Conservation (phyloP, 2,888 invertebrate genomes). For the Sinodicranocentrus sp. region DNA sequence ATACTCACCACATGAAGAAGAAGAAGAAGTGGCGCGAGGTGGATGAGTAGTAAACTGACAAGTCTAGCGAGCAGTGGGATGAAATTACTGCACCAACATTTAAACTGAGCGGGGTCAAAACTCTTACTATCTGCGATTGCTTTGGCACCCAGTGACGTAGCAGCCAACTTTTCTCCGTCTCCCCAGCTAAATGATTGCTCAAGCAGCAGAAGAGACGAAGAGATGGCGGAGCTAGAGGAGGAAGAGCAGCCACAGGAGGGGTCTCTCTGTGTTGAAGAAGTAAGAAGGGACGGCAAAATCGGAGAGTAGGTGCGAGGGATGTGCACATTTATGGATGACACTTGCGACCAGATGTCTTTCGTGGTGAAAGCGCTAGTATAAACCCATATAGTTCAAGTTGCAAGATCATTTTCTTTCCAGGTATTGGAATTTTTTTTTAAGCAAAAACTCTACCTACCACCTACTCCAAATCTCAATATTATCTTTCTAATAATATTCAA, state of each 20-base stretch:
- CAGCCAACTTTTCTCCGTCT: slow-evolving; percentile 45
- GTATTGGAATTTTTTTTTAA: slow-evolving; percentile 22
- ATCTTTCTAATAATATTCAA: too few species aligned
- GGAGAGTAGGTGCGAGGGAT: slow-evolving; percentile 65
- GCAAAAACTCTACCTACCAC: neutral
- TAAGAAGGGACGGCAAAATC: slow-evolving; percentile 52
- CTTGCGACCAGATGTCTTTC: slow-evolving; percentile 62
- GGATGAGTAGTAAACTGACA: slow-evolving; percentile 19
- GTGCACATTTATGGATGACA: slow-evolving; percentile 61
- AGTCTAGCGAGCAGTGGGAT: slow-evolving; percentile 33
- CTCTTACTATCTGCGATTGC: slow-evolving; percentile 15
- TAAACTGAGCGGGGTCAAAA: slow-evolving; percentile 22
- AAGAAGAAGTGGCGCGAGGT: slow-evolving; percentile 16
- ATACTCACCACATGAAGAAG: slow-evolving; percentile 16
- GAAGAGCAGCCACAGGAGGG: slow-evolving; percentile 58
- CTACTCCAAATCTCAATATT: slow-evolving; percentile 9
- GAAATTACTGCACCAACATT: slow-evolving; percentile 33
- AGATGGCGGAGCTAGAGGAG: slow-evolving; percentile 52
- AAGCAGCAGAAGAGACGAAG: slow-evolving; percentile 57
- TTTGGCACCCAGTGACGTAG: slow-evolving; percentile 10
- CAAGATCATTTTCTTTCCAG: slow-evolving; percentile 42
- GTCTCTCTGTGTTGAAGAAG: slow-evolving; percentile 58
- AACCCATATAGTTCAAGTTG: slow-evolving; percentile 57
- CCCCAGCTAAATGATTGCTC: slow-evolving; percentile 37
- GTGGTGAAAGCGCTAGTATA: slow-evolving; percentile 64